Conservation (phyloP, 2,113 vertebrate genomes). For the Haemorhous mexicanus region DNA sequence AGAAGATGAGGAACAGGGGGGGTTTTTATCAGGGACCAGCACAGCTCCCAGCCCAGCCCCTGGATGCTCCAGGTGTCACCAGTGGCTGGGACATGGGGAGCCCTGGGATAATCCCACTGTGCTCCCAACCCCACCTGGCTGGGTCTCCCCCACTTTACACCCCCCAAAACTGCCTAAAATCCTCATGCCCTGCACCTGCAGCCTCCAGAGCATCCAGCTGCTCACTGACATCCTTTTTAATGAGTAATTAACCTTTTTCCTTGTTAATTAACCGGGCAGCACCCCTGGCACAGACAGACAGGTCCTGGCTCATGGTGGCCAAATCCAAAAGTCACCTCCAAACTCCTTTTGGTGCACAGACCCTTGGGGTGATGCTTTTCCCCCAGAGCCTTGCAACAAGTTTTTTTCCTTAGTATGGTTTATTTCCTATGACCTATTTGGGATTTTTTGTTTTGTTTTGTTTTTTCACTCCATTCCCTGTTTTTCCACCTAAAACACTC, state of each 20-base stretch:
- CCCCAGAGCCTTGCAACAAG: neutral
- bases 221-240: neutral
- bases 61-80: neutral
- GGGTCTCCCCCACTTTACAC: neutral
- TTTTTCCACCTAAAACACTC: neutral
- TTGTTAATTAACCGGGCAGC: neutral
- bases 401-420: neutral
- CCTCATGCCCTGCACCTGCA: neutral
- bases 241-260: constrained; percentile 18
- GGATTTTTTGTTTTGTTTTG: neutral
- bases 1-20: neutral
- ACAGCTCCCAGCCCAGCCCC: neutral
- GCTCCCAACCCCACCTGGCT: neutral
- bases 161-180: neutral
- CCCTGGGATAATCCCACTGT: accelerated
- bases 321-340: neutral
- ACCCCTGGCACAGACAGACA: neutral
- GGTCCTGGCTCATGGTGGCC: neutral
- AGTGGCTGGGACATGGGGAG: accelerated
- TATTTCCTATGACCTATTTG: neutral
- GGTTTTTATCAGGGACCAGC: neutral
- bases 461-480: neutral
- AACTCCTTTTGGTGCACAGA: neutral
- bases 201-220: neutral
- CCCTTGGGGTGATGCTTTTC: neutral